Evolutionary conservation across 2,113 vertebrate species (phyloP), one percentile per base, ranked within the genome.

Genomic region (Calyptommatus sinebrachiatus): DNA sequence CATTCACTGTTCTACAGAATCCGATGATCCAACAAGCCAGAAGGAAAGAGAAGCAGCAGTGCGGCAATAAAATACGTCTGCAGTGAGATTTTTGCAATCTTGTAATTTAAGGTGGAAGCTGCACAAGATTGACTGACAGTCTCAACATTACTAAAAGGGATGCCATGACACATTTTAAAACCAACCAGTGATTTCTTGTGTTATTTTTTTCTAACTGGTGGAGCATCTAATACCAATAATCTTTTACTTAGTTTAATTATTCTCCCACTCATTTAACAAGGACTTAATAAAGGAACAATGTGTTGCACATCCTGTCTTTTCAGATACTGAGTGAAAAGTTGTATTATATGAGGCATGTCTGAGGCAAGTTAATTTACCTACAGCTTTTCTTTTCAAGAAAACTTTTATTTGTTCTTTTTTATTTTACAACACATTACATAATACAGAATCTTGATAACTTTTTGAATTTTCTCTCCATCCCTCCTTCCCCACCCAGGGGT

Each of bases 1-100:
- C 90, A 62, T 91, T 93, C 90, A 84, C 85, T 82, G 89, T 88
- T 94, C 95, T 92, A 79, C 88, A 92, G 94, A 94, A 92, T 94
- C 91, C 79, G 89, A 63, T 93, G 90, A 93, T 88, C 88, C 31
- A 90, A 83, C 78, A 88, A 90, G 74, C 78, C 85, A 86, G 89
- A 90, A 88, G 86, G 82, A 29, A 91, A 29, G 50, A 21, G 84
- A 29, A 89, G 84, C 85, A 92, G 77, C 71, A 87, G 79, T 1
- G 60, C 1, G 5, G 84, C 85, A 84, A 87, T 86, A 88, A 93
- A 66, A 90, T 63, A 84, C 79, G 86, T 79, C 88, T 67, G 80
- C 53, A 92, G 91, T 86, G 86, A 88, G 92, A 80, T 91, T 77
- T 92, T 65, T 92, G 67, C 84, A 89, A 84, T 85, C 83, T 75